Base-by-base conservation (phyloP, 2,797 vertebrate species). In the Sorex maritimensis region DNA sequence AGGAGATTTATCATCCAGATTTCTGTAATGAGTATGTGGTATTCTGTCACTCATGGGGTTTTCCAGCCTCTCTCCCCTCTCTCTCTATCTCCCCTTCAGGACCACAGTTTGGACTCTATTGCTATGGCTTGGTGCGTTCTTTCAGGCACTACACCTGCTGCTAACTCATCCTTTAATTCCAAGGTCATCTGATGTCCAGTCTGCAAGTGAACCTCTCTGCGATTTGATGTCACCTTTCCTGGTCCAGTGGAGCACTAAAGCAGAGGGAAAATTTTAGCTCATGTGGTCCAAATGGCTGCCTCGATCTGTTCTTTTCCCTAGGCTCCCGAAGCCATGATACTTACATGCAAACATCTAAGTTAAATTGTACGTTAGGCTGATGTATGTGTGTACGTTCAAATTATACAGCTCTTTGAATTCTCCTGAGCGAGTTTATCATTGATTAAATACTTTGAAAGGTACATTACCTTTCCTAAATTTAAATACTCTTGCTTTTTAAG, bases 401-500 rank as follows among this genome's bases (percentile, higher is more conserved):
- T 84, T 84, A 81, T 3, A 78, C 0, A 85, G 69, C 30, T 52
- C 65, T n/a, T 71, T 44, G 67, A 58, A 92, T 87, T 93, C 19
- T 75, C 34, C 34, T 26, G 24, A 41, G 65, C 46, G 38, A 38
- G 73, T 86, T 94, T 77, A 49, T 73, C 79, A 63, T 2, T 34
- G 44, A 30, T 68, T 71, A 77, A 79, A 81, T 58, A 74, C 30
- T 34, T 85, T 92, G 5, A 90, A 34, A 58, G 52, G 55, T 55
- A 13, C 44, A 58, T 74, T 90, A 84, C 24, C 55, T 78, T 58
- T 86, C 85, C 52, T 71, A 74, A 88, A 58, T 86, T 94, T 83
- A 95, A 84, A 86, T 46, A 77, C 88, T 12, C 52, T 77, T 44
- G 81, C 19, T 88, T 93, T 90, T 44, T n/a, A 28, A 90, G 30